These are phyloP conservation scores for Camponotus vicinus DNA, from an alignment of 1,140 invertebrate species.

Conservation along the genomic window DNA sequence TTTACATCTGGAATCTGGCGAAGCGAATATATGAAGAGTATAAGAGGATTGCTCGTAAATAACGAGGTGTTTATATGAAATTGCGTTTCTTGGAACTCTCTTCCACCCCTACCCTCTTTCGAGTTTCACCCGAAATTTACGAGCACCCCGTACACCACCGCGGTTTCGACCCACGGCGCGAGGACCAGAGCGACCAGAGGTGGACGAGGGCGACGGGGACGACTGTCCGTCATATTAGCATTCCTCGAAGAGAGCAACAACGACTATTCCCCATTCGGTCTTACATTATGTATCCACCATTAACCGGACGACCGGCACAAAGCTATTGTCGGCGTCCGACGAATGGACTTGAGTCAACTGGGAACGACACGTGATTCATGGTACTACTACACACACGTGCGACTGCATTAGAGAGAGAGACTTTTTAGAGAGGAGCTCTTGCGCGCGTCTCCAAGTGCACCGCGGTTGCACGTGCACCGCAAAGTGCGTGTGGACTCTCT, in stretches of 20 bases:
- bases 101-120: constrained; percentile 31
- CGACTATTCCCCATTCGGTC: constrained; percentile 57
- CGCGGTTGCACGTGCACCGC: constrained; percentile 40
- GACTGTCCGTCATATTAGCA: constrained; percentile 69
- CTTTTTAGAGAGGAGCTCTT: constrained; percentile 38
- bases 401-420: constrained; percentile 48
- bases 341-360: constrained; percentile 70
- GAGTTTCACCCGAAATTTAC: constrained; percentile 73
- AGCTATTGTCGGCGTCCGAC: constrained; percentile 67
- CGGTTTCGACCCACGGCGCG: constrained; percentile 36
- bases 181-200: constrained; percentile 26
- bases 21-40: constrained; percentile 17
- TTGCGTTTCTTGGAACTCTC: constrained; percentile 72
- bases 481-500: not conserved
- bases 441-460: constrained; percentile 48
- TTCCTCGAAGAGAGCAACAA: constrained; percentile 68
- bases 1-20: constrained; percentile 3
- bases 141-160: constrained; percentile 62
- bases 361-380: constrained; percentile 67
- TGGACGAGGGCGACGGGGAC: constrained; percentile 26
- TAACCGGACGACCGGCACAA: constrained; percentile 65
- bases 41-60: constrained; percentile 73
- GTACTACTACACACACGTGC: constrained; percentile 58
- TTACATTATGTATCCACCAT: constrained; percentile 68
- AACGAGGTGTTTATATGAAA: constrained; percentile 75